Base-by-base conservation (phyloP, 2,888 invertebrate genomes). In the Cyclophora punctaria region DNA sequence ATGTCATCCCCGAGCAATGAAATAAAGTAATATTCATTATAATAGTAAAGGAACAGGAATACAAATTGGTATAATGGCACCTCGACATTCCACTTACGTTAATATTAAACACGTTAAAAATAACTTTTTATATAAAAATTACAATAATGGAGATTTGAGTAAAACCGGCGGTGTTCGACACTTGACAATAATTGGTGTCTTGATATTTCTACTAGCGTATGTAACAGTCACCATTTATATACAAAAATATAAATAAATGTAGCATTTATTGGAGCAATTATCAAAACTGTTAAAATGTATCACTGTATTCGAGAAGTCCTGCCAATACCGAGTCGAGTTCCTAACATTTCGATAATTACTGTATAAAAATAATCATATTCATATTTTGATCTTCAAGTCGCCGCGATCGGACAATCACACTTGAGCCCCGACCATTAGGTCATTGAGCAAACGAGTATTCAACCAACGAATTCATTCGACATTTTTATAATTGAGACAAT, bases 221-320 rank as follows among this genome's bases (percentile, higher is more conserved):
- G 73, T 78, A 44, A 77, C 77, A 79, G 69, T 73, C 71, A 76
- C 69, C 75, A 80, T 80, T 80, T 86, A 87, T 87, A 83, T 87
- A 86, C 86, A 86, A 84, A 84, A 83, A 85, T 86, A 86, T 84
- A 87, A 85, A 86, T 81, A 80, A 81, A 81, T 75, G 80, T 80
- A 71, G 72, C 73, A 72, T 71, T 64, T 20, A 64, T 62, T 63
- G 62, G 69, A 71, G 75, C 68, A 66, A 67, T 66, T 60, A 62
- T 64, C 59, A 60, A 63, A 63, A 67, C 62, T 63, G 66, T 70
- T 67, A 52, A 64, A 59, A 69, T 65, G 66, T 71, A 68, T 67
- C 75, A 72, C 74, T 67, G 71, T 4, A 65, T 66, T 62, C 58
- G 60, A 62, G 59, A 58, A 57, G 51, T 62, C 57, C 60, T 63